Base-by-base conservation (phyloP, 2,797 vertebrate species). In the Coreius guichenoti region DNA sequence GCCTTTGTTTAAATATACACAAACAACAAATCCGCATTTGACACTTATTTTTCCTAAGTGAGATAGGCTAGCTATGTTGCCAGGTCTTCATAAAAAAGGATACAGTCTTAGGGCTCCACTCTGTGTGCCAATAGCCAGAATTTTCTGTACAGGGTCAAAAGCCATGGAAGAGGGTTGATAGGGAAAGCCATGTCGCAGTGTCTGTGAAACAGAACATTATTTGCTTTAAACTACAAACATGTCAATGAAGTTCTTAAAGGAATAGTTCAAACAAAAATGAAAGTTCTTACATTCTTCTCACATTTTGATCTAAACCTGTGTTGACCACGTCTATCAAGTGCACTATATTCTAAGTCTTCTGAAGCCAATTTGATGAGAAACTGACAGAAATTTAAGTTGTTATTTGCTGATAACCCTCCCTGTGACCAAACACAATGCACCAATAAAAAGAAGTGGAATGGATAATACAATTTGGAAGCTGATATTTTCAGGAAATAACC, bases 81-180 rank as follows among this genome's bases (percentile, higher is more conserved):
- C 70, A 78, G 82, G 43, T 56, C 80, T 85, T 84, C 56, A 80
- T 78, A 80, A 87, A 43, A 96, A 99, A 99, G 97, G 98, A 99
- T 99, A 99, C 98, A 99, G 97, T 92, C 98, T 96, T 90, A 99
- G 92, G 88, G 98, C 97, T 95, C 98, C 98, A 88, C 92, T 95
- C 93, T 97, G 97, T 88, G 98, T 99, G 92, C 98, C 98, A 13
- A 99, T 90, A 43, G 97, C 98, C 93, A 99, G 91, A 93, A 99
- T 98, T 95, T 99, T 99, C 96, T 99, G 98, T 82, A 99, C 98
- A 0, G 98, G 98, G 96, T 99, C 98, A 95, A 99, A 99, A 90
- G 98, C 97, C 97, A 99, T 95, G 7, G 98, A 97, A 80, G 97
- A 98, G 51, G 98, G 98, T 88, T 98, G 97, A 92, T 98, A 95